Conservation (phyloP, 2,797 vertebrate species). For the Macroramphosus scolopax region DNA sequence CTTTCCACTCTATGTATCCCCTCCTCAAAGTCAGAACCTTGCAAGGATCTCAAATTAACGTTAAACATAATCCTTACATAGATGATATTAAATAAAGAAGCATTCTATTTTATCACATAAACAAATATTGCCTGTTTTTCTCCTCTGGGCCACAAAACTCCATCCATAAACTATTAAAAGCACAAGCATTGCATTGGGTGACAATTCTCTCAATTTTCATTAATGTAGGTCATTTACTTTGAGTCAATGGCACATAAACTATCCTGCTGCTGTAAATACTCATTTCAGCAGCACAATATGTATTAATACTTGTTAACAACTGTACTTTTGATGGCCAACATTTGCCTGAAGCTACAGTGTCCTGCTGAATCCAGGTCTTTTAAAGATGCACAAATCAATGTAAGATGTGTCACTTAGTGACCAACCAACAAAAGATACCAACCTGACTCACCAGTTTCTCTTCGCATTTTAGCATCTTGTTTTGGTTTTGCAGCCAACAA, state of each 20-base stretch:
- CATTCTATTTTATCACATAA: too few species aligned
- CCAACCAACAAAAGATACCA: too few species aligned
- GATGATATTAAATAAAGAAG: too few species aligned
- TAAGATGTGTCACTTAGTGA: too few species aligned
- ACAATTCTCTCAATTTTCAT: too few species aligned
- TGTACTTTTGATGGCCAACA: too few species aligned
- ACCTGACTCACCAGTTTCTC: background rate
- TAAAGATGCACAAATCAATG: background rate
- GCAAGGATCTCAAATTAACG: background rate
- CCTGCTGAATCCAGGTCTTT: background rate
- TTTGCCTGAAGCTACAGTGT: background rate
- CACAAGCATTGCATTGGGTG: too few species aligned
- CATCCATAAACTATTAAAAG: too few species aligned
- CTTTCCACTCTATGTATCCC: conserved; percentile 4
- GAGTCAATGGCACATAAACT: too few species aligned
- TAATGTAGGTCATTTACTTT: too few species aligned
- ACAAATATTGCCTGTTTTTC: background rate
- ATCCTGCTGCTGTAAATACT: background rate
- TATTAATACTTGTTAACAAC: background rate
- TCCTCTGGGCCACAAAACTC: too few species aligned
- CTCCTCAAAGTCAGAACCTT: background rate
- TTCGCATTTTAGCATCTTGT: background rate
- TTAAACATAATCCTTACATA: background rate
- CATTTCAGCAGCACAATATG: background rate
- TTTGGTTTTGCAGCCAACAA: background rate